Evolutionary conservation across 2,797 vertebrate species (phyloP), one percentile per base, ranked within the genome.

Genomic region (Galago senegalensis): DNA sequence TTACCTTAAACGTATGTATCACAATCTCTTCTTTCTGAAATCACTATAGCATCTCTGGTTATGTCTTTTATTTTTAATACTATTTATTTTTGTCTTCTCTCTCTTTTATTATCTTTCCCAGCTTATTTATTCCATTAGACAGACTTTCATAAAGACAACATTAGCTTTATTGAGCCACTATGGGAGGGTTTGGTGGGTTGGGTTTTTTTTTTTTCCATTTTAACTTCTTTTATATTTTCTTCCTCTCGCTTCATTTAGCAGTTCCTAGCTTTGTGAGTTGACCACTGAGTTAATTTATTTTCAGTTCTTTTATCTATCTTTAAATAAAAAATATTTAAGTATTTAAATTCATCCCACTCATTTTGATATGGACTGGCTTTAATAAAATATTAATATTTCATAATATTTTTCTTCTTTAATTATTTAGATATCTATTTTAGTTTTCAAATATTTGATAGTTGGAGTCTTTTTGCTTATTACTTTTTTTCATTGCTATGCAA

Each of bases 401-500:
- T 34, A n/a, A 23, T 63, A 31, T 40, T 60, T 63, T 81, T 93
- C 53, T 69, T 89, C 61, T 56, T 70, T 87, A 76, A 93, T 61
- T 85, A 80, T 85, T 88, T 92, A 70, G 29, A 89, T 14, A 43
- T 12, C 61, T 31, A 67, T 95, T 88, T 93, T 89, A 40, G 67
- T 70, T 76, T 77, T 92, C 40, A 76, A 46, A 82, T 82, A 82
- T 70, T 82, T 89, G 13, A 0, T 43, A 72, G 27, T 82, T 67
- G 43, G 70, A 79, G 14, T 89, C 7, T 40, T 81, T 86, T 58
- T 58, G 25, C 67, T 94, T 43, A 53, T 67, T 75, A 46, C 63
- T 67, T 20, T 27, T 27, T 80, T 34, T 58, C 58, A 58, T 80
- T 37, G 18, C 58, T 25, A 37, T 56, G 25, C 58, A 25, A 80